Evolutionary conservation across 2,113 vertebrate species (phyloP), one percentile per base, ranked within the genome.

Genomic region (Tricholaema leucomelas): DNA sequence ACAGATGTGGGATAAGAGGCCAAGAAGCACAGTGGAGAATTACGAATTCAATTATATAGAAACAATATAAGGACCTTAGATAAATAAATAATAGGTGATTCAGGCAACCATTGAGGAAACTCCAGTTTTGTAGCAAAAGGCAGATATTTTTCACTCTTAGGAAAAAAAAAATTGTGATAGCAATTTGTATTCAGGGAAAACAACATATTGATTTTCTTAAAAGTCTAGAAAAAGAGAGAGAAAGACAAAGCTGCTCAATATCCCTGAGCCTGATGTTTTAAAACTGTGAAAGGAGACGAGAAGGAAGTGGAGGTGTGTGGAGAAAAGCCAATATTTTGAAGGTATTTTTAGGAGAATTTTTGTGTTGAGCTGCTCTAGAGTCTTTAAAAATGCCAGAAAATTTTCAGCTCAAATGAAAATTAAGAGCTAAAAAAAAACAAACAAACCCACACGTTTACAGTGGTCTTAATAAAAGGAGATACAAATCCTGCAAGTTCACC

Each of bases 141-240:
- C 36, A 75, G 36, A 81, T 59, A 12, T n/a, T 66, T 59, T 67
- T 66, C 46, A 76, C 15, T 55, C 38, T 65, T 44, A 46, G 23
- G 14, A 46, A 81, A 84, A 83, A 59, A 0, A 24, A 59, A 50
- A 23, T 72, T 9, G 1, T 59, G 36, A 73, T 19, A 87, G 2
- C 7, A 79, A n/a, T 88, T 94, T 92, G 12, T 72, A 61, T 88
- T 90, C 31, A 44, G 31, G 25, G n/a, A 74, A 84, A 81, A 72
- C 12, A 83, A 27, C 0, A 2, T 9, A 90, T 4, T 42, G 48
- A 46, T 75, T 86, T 90, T 74, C 9, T 50, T 76, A 16, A 16
- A 63, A 91, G 15, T 58, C 24, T 69, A 78, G 42, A 66, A 81
- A 72, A 69, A 78, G 6, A 38, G 12, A 63, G 23, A 58, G 28